Percentiles rank a stretch among this genome's conserved stretches.
Conservation (phyloP, 2,888 invertebrate genomes). For the Sthenelais limicola region DNA sequence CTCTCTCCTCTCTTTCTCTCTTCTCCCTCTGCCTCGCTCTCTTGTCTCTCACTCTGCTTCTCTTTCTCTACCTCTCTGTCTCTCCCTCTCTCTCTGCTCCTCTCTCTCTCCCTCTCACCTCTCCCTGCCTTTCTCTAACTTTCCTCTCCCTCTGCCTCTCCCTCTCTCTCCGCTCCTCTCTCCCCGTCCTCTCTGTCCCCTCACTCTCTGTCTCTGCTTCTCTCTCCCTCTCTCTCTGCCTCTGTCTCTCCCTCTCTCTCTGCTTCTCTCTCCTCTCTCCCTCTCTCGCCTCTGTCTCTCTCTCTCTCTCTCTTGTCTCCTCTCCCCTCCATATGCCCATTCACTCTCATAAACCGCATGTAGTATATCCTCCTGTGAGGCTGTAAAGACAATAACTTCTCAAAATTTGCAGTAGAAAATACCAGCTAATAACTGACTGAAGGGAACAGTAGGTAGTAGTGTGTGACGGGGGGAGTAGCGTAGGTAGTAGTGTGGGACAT, state of each 20-base stretch:
- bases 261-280: not conserved
- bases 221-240: not conserved
- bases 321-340: too few species aligned
- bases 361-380: too few species aligned
- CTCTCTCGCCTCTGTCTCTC: not conserved
- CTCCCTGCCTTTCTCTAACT: not conserved
- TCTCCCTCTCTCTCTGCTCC: not conserved
- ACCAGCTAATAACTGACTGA: too few species aligned
- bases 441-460: too few species aligned
- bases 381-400: too few species aligned
- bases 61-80: not conserved
- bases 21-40: not conserved
- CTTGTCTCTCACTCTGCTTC: not conserved
- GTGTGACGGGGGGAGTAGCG: too few species aligned
- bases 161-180: constrained; percentile 3
- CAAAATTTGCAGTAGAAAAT: too few species aligned
- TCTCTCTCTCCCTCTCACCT: not conserved
- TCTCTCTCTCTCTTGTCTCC: not conserved
- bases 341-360: too few species aligned
- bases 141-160: not conserved
- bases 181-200: not conserved
- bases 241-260: constrained; percentile 22
- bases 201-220: not conserved
- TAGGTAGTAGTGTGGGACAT: too few species aligned
- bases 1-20: not conserved